Base-by-base conservation (phyloP, 2,113 vertebrate genomes). In the Poeciliopsis occidentalis region DNA sequence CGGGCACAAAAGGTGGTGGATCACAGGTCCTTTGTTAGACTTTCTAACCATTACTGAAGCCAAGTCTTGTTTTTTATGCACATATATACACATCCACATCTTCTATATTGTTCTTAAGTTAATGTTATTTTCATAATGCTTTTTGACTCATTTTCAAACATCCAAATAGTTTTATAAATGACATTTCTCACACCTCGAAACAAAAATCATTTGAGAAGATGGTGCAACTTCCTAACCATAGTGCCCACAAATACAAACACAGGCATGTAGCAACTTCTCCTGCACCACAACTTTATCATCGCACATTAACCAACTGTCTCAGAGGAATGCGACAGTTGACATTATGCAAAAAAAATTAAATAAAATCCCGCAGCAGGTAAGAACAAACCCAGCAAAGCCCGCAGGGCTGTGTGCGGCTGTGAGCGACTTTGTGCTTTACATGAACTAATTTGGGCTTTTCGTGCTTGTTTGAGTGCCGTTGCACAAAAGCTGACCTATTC, bases 301-400 rank as follows among this genome's bases (percentile, higher is more conserved):
- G 69, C 37, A 71, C 27, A 68, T 63, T 77, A 79, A n/a, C 17
- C 57, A 72, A 79, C 79, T 70, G 71, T 84, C 70, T 72, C 27
- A 8, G 39, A 74, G 78, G 73, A 85, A 85, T 66, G 73, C 13
- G 37, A 62, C 83, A 77, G 78, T 76, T 83, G 73, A 78, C 44
- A 32, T 81, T 80, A 79, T 85, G 84, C 79, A 89, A 89, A 60
- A 37, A 73, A 57, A 60, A 60, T 47, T 7, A 22, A 5, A 60
- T 47, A 1, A 7, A 19, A 17, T 47, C 15, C 37, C n/a, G 29
- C 39, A 73, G 47, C 37, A 76, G 61, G 47, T 75, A 47, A 47
- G 17, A 69, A 64, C 41, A 73, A 65, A 12, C 47, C 30, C 60
- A 69, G 24, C 5, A 15, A 27, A 57, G 13, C 4, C 47, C 75